Evolutionary conservation across 2,888 invertebrate species (phyloP).

Genomic region (Drosophila barbarae): DNA sequence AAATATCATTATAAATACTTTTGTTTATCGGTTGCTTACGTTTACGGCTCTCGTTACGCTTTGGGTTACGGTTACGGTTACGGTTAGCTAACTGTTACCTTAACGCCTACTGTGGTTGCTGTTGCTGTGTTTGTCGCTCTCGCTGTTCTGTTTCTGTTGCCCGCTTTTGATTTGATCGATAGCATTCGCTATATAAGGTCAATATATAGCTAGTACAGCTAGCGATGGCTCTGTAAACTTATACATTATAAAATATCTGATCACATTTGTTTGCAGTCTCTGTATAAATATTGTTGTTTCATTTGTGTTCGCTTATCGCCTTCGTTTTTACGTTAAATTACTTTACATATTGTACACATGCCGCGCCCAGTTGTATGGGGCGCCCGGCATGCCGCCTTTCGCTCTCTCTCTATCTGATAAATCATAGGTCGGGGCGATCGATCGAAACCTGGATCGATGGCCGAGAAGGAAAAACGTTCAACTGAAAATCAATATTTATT

Average conservation of each 20-base stretch:
- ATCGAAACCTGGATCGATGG: constrained; percentile 35
- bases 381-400: constrained; percentile 24
- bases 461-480: constrained; percentile 37
- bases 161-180: constrained; percentile 64
- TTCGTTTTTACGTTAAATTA: constrained; percentile 46
- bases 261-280: constrained; percentile 81
- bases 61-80: constrained; percentile 30
- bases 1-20: constrained; percentile 71
- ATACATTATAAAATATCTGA: constrained; percentile 80
- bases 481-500: constrained; percentile 37
- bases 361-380: constrained; percentile 10
- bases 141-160: constrained; percentile 45
- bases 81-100: constrained; percentile 44
- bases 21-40: constrained; percentile 40
- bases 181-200: constrained; percentile 45
- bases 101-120: constrained; percentile 41
- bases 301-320: constrained; percentile 59
- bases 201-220: constrained; percentile 43
- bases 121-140: constrained; percentile 47
- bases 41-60: constrained; percentile 35
- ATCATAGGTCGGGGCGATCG: constrained; percentile 35
- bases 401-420: constrained; percentile 17
- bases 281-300: constrained; percentile 76
- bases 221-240: constrained; percentile 73
- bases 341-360: constrained; percentile 68